phyloP scores from a whole-genome alignment of 2,888 invertebrate genomes.

The Netelia fuscicornis region DNA sequence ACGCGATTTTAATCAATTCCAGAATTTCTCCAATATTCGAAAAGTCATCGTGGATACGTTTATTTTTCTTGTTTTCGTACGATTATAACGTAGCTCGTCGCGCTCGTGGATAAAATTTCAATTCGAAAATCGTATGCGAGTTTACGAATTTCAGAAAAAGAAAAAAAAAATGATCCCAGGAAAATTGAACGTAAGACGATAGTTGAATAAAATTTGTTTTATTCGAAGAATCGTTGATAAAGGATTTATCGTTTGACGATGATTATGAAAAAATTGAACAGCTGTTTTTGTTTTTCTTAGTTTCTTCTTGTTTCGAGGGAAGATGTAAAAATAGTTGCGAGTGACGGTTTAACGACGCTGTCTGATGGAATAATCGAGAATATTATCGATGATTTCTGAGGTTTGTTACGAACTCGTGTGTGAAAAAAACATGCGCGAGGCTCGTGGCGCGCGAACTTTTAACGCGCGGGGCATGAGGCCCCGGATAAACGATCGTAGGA shows the following conservation, averaged over 20 bases:
- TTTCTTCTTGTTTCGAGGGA: no score
- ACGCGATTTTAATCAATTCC: constrained; percentile 3
- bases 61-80: background rate
- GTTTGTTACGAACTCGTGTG: background rate
- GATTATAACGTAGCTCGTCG: background rate
- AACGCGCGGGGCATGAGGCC: background rate
- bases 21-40: constrained; percentile 19
- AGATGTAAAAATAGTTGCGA: no score
- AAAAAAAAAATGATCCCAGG: no score
- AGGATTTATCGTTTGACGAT: no score
- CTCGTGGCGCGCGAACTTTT: constrained; percentile 53
- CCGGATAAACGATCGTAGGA: constrained; percentile 19
- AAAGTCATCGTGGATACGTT: background rate
- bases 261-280: no score
- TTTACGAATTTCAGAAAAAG: no score
- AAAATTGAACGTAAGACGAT: no score
- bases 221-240: no score
- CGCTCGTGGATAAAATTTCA: background rate
- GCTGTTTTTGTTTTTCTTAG: background rate
- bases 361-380: no score
- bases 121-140: background rate
- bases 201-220: no score
- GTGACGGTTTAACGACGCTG: no score
- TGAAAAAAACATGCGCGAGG: constrained; percentile 37
- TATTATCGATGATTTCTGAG: constrained; percentile 1